Conservation (phyloP, 2,113 vertebrate species). For the Pelecanoides urinatrix region DNA sequence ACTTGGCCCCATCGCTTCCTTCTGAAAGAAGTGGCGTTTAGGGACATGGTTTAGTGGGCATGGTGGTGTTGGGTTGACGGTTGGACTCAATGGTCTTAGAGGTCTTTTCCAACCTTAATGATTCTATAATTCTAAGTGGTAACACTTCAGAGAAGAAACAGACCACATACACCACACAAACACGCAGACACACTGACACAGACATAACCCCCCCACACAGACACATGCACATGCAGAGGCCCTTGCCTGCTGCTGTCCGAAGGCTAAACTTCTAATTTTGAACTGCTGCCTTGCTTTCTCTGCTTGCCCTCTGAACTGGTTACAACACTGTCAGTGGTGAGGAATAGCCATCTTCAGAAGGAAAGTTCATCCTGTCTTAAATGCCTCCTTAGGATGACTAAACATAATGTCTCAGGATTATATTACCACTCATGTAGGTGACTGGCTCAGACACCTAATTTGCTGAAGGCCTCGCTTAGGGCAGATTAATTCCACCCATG, state of each 20-base stretch:
- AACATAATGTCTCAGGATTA: not conserved
- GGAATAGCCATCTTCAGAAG: not conserved
- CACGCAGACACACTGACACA: not conserved
- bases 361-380: not conserved
- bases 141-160: not conserved
- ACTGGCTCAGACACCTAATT: not conserved
- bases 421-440: not conserved
- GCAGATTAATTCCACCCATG: not conserved
- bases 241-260: not conserved
- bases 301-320: not conserved
- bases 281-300: not conserved
- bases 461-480: not conserved
- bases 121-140: no score
- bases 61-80: no score
- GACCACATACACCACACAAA: not conserved
- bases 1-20: not conserved
- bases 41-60: no score
- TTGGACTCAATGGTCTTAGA: no score
- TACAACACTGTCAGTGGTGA: not conserved
- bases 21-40: not conserved
- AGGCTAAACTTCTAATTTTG: not conserved
- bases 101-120: no score
- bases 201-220: not conserved
- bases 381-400: not conserved
- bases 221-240: no score